Base-by-base conservation (phyloP, 2,888 invertebrate genomes). In the Galerucella nymphaeae region DNA sequence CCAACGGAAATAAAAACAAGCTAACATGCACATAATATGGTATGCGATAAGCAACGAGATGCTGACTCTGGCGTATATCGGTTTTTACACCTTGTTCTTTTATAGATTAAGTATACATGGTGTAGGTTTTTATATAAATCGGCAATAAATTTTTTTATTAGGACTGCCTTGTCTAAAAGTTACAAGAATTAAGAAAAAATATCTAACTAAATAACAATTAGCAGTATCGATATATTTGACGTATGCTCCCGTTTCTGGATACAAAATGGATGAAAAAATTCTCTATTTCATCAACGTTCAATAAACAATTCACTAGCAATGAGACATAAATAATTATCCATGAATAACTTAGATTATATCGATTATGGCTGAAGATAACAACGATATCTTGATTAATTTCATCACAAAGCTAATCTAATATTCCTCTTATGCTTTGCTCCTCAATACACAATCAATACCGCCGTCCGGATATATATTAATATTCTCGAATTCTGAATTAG, bases 11-110 rank as follows among this genome's bases (percentile, higher is more conserved):
- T 71, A 59, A 67, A 63, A 72, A 63, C 50, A 66, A 58, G 55
- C 69, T 70, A 74, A 70, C 72, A 70, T 76, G 74, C 76, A 76
- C 72, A 65, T 74, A 76, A 76, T 76, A 76, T 64, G 59, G 73
- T 64, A 75, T 70, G 72, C 75, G 61, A 67, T 53, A 53, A 69
- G 61, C 50, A 64, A 63, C 73, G 74, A 66, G 75, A 66, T 68
- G 79, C 79, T 79, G 79, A 79, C 76, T 76, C n/a, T n/a, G 8
- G 74, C 55, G 72, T 75, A 41, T 67, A 77, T 76, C 69, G 76
- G 30, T 76, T 77, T 74, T 76, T 75, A 74, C 73, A 76, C 70
- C 71, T 66, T 70, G 72, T 71, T 70, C 71, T 70, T 68, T 66
- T 38, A 59, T 62, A 70, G 75, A 78, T 77, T 75, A 76, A 75